Evolutionary conservation across 2,113 vertebrate genomes (phyloP), one percentile per base, ranked within the genome.

Genomic region (Gambusia holbrooki): DNA sequence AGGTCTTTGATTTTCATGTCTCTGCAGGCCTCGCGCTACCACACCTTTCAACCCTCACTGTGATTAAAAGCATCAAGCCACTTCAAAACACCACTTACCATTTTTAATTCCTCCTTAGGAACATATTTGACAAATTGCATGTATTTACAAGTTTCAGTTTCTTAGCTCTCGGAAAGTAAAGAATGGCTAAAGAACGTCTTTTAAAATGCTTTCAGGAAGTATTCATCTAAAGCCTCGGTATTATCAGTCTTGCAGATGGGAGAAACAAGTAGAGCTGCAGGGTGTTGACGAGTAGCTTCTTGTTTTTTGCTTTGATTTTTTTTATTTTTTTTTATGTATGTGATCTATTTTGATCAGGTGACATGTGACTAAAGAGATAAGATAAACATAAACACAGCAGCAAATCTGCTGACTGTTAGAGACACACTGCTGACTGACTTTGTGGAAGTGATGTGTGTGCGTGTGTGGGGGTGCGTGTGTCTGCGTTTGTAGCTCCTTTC

Each of bases 361-460:
- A 74, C 10, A 15, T n/a, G 33, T 67, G 4, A 30, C 33, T 67
- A 32, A 83, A 75, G 29, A 17, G 32, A 5, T 33, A 62, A 27
- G 19, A 5, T 35, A 35, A 65, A 27, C 60, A 83, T 22, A 9
- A 70, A 7, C 33, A 28, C 25, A 35, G 13, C 33, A 69, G 61
- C 65, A 30, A 58, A 66, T 30, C 65, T 25, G 13, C 19, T 22
- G 14, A 42, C 19, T 25, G 35, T 37, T 7, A 35, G 33, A 76
- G 25, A 65, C 25, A 71, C 28, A 2, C 28, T 32, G 62, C 22
- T 45, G 8, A 29, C 22, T 32, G 45, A 54, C 67, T 71, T 58
- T 83, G 67, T 66, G 58, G 30, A 76, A 71, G 33, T 60, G 62
- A 58, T 77, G 71, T 74, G 62, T 63, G 37, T 13, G 11, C 5